A percentile compares a stretch with the other conserved stretches of the same genome.
Evolutionary conservation across 2,113 vertebrate genomes (phyloP).

Genomic region (Sinosuthora webbiana): DNA sequence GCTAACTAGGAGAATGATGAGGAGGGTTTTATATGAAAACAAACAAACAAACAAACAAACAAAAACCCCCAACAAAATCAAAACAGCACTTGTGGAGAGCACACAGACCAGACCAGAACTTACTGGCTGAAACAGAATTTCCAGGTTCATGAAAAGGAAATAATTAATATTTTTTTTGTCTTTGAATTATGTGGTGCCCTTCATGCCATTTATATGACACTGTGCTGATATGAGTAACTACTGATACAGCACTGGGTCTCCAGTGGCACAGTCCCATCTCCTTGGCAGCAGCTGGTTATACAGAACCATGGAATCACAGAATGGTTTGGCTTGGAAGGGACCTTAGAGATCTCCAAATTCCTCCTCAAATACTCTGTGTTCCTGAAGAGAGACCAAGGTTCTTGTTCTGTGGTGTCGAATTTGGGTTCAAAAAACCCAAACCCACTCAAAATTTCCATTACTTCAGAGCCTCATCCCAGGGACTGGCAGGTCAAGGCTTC

Average conservation of each 20-base stretch:
- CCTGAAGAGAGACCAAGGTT: not conserved
- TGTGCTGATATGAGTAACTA: not conserved
- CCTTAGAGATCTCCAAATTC: not conserved
- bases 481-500: not conserved
- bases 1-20: not conserved
- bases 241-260: not conserved
- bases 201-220: not conserved
- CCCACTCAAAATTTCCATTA: not conserved
- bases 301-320: not conserved
- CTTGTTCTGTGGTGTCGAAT: not conserved
- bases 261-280: not conserved
- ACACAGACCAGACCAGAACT: not conserved
- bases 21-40: not conserved
- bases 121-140: constrained; percentile 43
- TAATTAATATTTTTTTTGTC: not conserved
- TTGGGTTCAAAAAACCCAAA: not conserved
- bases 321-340: not conserved
- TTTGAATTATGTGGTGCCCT: not conserved
- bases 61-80: not conserved
- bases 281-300: not conserved
- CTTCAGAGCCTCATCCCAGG: not conserved
- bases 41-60: not conserved
- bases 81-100: not conserved
- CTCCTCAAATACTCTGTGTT: not conserved
- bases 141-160: constrained; percentile 30